Conservation (phyloP, 2,888 invertebrate species). For the Leucozona laternaria region DNA sequence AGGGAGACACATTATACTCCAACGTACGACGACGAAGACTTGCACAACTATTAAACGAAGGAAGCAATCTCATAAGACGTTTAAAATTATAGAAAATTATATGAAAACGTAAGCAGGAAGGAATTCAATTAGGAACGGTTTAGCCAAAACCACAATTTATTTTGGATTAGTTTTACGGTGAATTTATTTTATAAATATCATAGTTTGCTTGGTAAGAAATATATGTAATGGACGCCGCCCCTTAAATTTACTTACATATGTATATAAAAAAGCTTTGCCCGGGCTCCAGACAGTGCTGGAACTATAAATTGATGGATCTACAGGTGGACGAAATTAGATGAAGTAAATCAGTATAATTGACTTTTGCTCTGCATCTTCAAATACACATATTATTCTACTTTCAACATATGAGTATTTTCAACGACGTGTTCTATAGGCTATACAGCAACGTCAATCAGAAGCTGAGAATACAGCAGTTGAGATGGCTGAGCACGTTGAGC, state of each 20-base stretch:
- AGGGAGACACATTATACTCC: not conserved
- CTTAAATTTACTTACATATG: too few species aligned
- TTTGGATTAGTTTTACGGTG: constrained; percentile 11
- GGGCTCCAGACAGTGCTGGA: not conserved
- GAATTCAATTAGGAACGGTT: constrained; percentile 36
- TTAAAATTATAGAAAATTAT: constrained; percentile 12
- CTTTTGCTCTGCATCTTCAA: too few species aligned
- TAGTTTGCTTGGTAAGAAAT: not conserved
- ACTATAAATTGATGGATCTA: too few species aligned
- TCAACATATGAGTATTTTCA: too few species aligned
- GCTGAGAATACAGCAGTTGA: too few species aligned
- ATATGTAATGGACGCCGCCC: not conserved
- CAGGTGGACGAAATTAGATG: too few species aligned
- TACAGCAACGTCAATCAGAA: too few species aligned
- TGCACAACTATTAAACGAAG: not conserved
- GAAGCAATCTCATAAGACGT: constrained; percentile 9
- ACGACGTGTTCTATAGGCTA: too few species aligned
- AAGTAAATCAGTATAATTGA: too few species aligned
- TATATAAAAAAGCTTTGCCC: not conserved
- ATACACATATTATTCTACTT: too few species aligned
- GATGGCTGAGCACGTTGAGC: too few species aligned
- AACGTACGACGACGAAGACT: not conserved
- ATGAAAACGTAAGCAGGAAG: not conserved
- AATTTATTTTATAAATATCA: not conserved
- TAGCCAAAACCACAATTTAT: constrained; percentile 29